Conservation (phyloP, 2,797 vertebrate genomes). For the Danio choprae region DNA sequence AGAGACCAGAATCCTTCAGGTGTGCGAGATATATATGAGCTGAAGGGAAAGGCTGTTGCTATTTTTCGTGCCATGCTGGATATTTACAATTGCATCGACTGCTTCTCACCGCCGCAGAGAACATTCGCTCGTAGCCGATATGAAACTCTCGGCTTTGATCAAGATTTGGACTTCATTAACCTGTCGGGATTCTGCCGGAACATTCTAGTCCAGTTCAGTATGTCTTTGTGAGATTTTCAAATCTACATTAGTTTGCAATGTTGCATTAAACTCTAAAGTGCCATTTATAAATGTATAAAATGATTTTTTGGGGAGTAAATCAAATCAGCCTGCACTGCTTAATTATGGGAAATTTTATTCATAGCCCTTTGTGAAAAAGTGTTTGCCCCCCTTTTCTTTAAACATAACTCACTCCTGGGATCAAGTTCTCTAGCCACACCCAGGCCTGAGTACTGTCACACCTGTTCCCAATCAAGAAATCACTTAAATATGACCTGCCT, state of each 20-base stretch:
- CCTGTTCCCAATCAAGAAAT: too few relatives aligned
- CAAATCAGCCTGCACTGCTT: too few relatives aligned
- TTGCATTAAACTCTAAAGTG: too few relatives aligned
- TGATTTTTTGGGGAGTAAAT: too few relatives aligned
- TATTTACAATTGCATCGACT: slow-evolving; percentile 7
- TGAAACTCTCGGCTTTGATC: slow-evolving; percentile 6
- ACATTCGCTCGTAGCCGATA: neutral
- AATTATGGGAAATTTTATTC: too few relatives aligned
- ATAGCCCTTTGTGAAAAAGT: too few relatives aligned
- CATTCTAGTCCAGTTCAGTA: neutral
- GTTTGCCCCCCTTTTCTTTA: too few relatives aligned
- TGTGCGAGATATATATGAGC: slow-evolving; percentile 8
- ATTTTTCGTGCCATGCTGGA: slow-evolving; percentile 8
- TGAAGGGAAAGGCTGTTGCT: neutral
- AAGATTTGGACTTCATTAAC: slow-evolving; percentile 38
- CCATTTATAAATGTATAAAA: too few relatives aligned
- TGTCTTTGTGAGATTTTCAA: neutral
- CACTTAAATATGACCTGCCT: too few relatives aligned
- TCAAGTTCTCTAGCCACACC: too few relatives aligned
- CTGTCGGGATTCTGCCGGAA: slow-evolving; percentile 22
- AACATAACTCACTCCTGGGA: too few relatives aligned
- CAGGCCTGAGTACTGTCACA: too few relatives aligned
- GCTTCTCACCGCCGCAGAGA: neutral
- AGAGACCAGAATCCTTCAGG: slow-evolving; percentile 21
- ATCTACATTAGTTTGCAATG: neutral